phyloP scores from a whole-genome alignment of 1,140 invertebrate species.

The Drosophila oshimai region DNA sequence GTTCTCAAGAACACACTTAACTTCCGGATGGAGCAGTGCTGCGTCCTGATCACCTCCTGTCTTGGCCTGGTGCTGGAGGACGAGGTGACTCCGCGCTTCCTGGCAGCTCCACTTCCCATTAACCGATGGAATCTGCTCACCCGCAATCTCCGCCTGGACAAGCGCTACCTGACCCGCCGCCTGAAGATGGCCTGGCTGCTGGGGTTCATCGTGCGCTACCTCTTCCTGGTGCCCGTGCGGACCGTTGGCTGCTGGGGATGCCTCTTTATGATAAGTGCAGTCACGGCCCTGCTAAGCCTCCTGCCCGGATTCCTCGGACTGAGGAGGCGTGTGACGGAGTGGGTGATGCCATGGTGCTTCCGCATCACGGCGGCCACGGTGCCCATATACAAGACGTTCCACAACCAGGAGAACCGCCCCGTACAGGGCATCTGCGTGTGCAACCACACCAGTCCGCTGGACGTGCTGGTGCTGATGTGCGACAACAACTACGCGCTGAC shows the following conservation, averaged over 20 bases:
- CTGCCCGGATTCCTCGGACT: constrained; percentile 43
- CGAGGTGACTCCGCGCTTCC: constrained; percentile 53
- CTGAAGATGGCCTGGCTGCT: constrained; percentile 26
- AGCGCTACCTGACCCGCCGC: constrained; percentile 18
- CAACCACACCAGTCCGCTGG: constrained; percentile 59
- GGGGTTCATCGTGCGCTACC: constrained; percentile 29
- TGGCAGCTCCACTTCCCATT: constrained; percentile 1
- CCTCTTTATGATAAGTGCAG: constrained; percentile 26
- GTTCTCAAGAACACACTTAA: constrained; percentile 16
- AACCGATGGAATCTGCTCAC: constrained; percentile 56
- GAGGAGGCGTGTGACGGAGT: constrained; percentile 22
- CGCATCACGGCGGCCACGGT: constrained; percentile 33
- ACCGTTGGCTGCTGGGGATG: constrained; percentile 6
- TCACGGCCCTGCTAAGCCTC: constrained; percentile 27
- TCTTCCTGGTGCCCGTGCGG: constrained; percentile 37
- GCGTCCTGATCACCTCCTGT: constrained; percentile 21
- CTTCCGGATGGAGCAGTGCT: constrained; percentile 28
- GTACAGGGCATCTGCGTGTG: constrained; percentile 52
- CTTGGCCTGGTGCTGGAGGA: constrained; percentile 53
- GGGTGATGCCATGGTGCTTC: constrained; percentile 33
- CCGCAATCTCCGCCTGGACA: constrained; percentile 28
- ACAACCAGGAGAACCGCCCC: constrained; percentile 38
- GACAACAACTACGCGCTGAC: constrained; percentile 59
- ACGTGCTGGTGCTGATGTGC: constrained; percentile 58
- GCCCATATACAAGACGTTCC: constrained; percentile 41